Evolutionary conservation across 2,888 invertebrate species (phyloP).

Genomic region (Amphipoea oculea): DNA sequence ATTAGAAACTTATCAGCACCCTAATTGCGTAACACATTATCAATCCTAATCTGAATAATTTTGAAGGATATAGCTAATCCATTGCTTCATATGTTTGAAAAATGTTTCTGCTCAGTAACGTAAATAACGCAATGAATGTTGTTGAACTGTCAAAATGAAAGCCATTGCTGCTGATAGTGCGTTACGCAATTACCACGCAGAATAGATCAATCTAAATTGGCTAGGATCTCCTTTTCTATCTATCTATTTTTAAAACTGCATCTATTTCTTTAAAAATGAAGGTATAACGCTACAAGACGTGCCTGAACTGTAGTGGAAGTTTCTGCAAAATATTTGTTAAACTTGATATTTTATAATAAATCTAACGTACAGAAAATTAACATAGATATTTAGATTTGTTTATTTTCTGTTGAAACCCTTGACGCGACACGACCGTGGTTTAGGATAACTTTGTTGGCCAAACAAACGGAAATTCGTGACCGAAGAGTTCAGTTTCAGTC

Average conservation of each 20-base stretch:
- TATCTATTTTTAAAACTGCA: neutral
- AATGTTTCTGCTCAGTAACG: neutral
- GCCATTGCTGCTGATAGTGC: neutral
- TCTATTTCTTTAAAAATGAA: too few relatives aligned
- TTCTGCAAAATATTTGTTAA: neutral
- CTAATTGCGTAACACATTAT: neutral
- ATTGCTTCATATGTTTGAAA: neutral
- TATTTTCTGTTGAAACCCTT: neutral
- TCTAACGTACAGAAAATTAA: neutral
- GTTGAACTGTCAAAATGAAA: neutral
- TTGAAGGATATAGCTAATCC: neutral
- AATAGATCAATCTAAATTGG: neutral
- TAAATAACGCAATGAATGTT: neutral
- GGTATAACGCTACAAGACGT: neutral
- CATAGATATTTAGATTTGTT: neutral
- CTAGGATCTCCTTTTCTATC: neutral
- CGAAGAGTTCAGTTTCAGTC: too few relatives aligned
- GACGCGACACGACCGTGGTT: slow-evolving; percentile 8
- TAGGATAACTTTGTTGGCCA: neutral
- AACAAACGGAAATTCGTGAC: neutral
- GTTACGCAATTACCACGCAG: neutral
- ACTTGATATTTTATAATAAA: neutral
- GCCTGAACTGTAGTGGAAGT: neutral
- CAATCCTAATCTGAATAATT: too few relatives aligned
- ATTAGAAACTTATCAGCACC: neutral